Evolutionary conservation across 2,888 invertebrate genomes (phyloP).

Genomic region (Acanthopleura granulata): DNA sequence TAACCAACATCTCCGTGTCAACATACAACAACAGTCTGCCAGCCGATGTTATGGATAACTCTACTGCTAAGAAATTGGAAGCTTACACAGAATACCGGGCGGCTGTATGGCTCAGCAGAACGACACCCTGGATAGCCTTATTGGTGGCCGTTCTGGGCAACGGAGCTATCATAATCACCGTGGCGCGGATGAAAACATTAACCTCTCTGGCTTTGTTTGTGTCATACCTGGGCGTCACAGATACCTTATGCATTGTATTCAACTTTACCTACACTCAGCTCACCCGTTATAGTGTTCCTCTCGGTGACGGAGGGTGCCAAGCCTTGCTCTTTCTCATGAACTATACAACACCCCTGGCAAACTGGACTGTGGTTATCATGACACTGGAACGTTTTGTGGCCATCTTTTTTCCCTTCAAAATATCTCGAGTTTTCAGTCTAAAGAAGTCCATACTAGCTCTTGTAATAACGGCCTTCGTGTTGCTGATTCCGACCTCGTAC

Average conservation of each 20-base stretch:
- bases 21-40: no score
- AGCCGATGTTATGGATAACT: no score
- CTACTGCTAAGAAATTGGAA: no score
- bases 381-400: constrained; percentile 2
- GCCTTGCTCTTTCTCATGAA: neutral
- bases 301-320: neutral
- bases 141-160: neutral
- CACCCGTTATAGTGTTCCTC: neutral
- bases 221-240: neutral
- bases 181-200: neutral
- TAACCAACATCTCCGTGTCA: no score
- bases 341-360: neutral
- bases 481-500: neutral
- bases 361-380: constrained; percentile 2
- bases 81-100: neutral
- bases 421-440: neutral
- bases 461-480: neutral
- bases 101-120: neutral
- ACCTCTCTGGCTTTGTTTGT: neutral
- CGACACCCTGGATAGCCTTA: neutral
- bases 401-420: neutral
- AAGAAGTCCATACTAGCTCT: neutral
- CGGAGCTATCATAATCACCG: neutral
- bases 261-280: neutral
- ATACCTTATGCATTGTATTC: neutral